A percentile compares a stretch with the other conserved stretches of the same genome.
These are phyloP conservation scores for Drosophila dives DNA, from an alignment of 2,888 invertebrate genomes.

Conservation along the genomic window DNA sequence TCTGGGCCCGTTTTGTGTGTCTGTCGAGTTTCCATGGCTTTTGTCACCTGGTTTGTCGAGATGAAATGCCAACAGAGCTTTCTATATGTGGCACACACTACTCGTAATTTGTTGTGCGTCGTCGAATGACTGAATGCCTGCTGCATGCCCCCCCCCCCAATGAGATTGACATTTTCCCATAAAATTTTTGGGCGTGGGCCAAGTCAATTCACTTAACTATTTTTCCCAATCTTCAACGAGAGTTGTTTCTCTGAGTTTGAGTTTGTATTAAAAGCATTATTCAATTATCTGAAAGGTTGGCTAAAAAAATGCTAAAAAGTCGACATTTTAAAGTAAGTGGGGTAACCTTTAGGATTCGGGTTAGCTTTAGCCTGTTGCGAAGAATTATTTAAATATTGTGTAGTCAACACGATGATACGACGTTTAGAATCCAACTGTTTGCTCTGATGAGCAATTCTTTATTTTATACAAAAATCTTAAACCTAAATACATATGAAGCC, in stretches of 20 bases:
- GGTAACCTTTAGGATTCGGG: not conserved
- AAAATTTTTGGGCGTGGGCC: slow-evolving; percentile 17
- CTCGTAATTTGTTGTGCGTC: slow-evolving; percentile 58
- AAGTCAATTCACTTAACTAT: slow-evolving; percentile 40
- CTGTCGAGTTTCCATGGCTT: slow-evolving; percentile 36
- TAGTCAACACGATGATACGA: too few relatives aligned
- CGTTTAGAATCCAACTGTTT: too few relatives aligned
- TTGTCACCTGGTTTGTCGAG: slow-evolving; percentile 67
- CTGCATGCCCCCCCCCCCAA: slow-evolving; percentile 56
- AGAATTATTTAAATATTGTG: too few relatives aligned
- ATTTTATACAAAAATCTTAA: too few relatives aligned
- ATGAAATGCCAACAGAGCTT: slow-evolving; percentile 62
- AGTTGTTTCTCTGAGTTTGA: slow-evolving; percentile 1
- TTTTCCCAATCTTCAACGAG: slow-evolving; percentile 19
- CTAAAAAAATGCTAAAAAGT: not conserved
- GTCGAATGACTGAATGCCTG: slow-evolving; percentile 41
- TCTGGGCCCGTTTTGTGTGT: slow-evolving; percentile 3
- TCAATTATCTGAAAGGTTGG: slow-evolving; percentile 25
- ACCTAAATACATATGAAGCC: too few relatives aligned
- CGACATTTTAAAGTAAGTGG: not conserved
- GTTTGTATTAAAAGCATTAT: slow-evolving; percentile 23
- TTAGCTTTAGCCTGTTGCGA: slow-evolving; percentile 21
- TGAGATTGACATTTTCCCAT: slow-evolving; percentile 75
- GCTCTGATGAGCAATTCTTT: too few relatives aligned
- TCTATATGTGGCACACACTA: slow-evolving; percentile 47